Conservation (phyloP, 2,797 vertebrate genomes). For the Gymnothorax reevesii region DNA sequence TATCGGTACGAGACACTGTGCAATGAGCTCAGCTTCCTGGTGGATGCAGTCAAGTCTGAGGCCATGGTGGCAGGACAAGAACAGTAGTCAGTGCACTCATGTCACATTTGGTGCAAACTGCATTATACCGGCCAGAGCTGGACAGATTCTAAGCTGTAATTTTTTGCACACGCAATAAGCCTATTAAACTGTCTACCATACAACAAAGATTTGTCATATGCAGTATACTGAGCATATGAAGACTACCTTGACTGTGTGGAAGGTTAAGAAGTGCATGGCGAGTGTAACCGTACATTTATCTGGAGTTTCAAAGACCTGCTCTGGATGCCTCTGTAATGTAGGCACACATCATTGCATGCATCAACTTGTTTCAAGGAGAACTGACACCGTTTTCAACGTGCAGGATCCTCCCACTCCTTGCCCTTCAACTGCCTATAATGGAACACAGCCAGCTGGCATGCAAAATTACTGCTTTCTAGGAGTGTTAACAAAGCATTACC, state of each 20-base stretch:
- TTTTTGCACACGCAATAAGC: background rate
- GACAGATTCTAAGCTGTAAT: background rate
- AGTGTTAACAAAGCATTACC: slow-evolving; percentile 1
- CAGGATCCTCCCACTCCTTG: background rate
- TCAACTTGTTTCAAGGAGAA: background rate
- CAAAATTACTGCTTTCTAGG: slow-evolving; percentile 7
- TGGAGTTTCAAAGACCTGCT: background rate
- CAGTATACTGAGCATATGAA: background rate
- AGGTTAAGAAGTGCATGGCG: background rate
- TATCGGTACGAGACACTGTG: slow-evolving; percentile 94
- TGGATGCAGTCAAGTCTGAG: slow-evolving; percentile 30
- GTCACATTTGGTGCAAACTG: background rate
- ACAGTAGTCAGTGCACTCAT: background rate
- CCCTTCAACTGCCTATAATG: background rate
- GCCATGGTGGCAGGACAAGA: slow-evolving; percentile 23
- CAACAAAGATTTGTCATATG: background rate
- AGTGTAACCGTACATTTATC: background rate
- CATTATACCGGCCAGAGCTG: background rate
- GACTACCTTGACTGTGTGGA: background rate
- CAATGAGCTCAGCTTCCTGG: slow-evolving; percentile 85
- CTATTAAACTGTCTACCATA: background rate
- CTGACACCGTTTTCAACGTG: background rate
- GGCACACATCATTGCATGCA: background rate
- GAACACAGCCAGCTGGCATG: background rate
- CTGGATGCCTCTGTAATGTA: background rate